Percentiles rank a stretch among this genome's conserved stretches.
Conservation (phyloP, 2,113 vertebrate genomes). For the Vulpes vulpes region DNA sequence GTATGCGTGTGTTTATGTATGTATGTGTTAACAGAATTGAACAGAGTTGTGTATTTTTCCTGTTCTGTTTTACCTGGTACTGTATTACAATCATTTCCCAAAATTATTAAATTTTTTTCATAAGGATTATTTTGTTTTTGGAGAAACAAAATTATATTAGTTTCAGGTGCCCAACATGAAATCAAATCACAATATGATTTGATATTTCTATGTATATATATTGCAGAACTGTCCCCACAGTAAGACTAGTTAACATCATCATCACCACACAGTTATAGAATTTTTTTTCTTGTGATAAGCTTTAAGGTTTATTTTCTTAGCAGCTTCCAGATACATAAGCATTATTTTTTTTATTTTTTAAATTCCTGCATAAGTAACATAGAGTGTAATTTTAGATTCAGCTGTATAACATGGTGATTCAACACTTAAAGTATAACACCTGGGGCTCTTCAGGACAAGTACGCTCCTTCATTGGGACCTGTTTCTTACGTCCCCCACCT, state of each 20-base stretch:
- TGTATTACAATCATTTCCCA: not conserved
- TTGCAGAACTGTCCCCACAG: not conserved
- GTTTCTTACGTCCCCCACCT: not conserved
- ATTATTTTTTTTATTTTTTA: not conserved
- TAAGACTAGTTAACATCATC: not conserved
- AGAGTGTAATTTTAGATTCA: not conserved
- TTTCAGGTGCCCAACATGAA: not conserved
- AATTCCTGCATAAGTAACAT: not conserved
- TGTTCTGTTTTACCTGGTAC: not conserved
- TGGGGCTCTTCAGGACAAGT: not conserved
- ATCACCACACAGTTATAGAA: not conserved
- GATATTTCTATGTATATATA: not conserved
- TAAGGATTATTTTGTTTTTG: not conserved
- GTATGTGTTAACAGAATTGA: not conserved
- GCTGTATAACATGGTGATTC: not conserved
- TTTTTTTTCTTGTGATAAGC: not conserved
- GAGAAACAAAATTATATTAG: not conserved
- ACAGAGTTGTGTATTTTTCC: not conserved
- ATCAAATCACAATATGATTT: not conserved
- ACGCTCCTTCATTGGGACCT: not conserved
- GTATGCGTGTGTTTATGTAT: not conserved
- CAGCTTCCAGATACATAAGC: not conserved
- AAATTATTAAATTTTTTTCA: not conserved
- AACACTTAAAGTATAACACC: not conserved
- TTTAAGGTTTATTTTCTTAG: not conserved